A percentile compares a stretch with the other conserved stretches of the same genome.
These are phyloP conservation scores for Neodiprion pinetum DNA, from an alignment of 1,140 invertebrate species.

Conservation along the genomic window DNA sequence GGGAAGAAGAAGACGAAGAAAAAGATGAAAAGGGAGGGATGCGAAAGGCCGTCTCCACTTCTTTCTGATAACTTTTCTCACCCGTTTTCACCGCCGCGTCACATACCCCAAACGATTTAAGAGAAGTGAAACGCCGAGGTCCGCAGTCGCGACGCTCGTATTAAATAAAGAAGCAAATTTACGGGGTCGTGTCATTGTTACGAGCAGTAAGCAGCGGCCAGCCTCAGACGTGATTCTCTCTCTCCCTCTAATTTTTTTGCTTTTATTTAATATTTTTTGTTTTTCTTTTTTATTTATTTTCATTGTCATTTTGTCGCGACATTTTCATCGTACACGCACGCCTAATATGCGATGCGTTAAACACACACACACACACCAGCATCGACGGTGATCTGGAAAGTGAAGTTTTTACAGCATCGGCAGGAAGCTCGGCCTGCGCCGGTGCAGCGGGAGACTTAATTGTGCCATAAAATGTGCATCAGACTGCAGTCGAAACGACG, in stretches of 20 bases:
- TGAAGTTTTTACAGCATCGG: background rate
- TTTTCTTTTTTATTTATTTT: too few relatives aligned
- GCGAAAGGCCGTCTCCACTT: background rate
- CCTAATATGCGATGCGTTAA: too few relatives aligned
- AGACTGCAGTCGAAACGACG: background rate
- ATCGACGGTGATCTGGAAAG: background rate
- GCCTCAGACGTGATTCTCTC: background rate
- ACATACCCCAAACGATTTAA: background rate
- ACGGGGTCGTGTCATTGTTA: background rate
- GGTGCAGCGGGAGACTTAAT: background rate
- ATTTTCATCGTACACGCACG: too few relatives aligned
- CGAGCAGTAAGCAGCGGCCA: background rate
- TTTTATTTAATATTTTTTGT: background rate
- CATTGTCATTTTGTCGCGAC: too few relatives aligned
- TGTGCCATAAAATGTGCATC: background rate
- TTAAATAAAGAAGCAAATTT: background rate
- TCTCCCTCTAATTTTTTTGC: background rate
- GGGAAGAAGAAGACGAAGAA: background rate
- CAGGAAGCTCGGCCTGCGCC: background rate
- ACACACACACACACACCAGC: background rate
- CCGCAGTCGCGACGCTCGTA: background rate
- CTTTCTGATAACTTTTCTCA: background rate
- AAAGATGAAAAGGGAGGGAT: background rate
- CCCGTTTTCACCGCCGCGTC: background rate
- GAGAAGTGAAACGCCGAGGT: background rate